Evolutionary conservation across 2,797 vertebrate species (phyloP).

Genomic region (Peromyscus nudipes): DNA sequence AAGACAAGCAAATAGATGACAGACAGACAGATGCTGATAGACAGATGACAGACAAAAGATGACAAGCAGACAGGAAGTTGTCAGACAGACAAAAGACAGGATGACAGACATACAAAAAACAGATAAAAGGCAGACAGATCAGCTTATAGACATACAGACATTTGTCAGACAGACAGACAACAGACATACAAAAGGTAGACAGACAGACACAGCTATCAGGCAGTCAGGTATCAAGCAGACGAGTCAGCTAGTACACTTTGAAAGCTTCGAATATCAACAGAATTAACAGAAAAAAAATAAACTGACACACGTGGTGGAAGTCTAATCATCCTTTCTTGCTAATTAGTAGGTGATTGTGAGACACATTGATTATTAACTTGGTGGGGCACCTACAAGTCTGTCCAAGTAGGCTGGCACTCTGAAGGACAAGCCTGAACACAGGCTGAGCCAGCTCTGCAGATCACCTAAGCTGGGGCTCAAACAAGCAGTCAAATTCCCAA

Average conservation of each 20-base stretch:
- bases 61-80: not conserved
- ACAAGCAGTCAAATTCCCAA: not conserved
- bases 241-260: not conserved
- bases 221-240: not conserved
- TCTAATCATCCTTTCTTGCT: accelerated
- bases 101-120: not conserved
- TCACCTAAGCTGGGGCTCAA: not conserved
- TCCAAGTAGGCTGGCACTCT: accelerated
- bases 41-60: not conserved
- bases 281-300: not conserved
- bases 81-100: not conserved
- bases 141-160: not conserved
- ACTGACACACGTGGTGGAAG: accelerated
- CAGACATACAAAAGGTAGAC: not conserved
- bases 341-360: accelerated
- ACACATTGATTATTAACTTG: accelerated
- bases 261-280: not conserved
- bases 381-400: accelerated
- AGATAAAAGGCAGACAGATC: not conserved
- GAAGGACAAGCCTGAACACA: accelerated
- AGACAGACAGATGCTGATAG: not conserved
- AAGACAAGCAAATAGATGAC: not conserved
- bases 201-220: not conserved
- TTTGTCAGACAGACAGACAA: not conserved
- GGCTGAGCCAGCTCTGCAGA: accelerated